Percentiles rank a stretch among this genome's conserved stretches.
Conservation (phyloP, 2,113 vertebrate species). For the Hyaena hyaena region DNA sequence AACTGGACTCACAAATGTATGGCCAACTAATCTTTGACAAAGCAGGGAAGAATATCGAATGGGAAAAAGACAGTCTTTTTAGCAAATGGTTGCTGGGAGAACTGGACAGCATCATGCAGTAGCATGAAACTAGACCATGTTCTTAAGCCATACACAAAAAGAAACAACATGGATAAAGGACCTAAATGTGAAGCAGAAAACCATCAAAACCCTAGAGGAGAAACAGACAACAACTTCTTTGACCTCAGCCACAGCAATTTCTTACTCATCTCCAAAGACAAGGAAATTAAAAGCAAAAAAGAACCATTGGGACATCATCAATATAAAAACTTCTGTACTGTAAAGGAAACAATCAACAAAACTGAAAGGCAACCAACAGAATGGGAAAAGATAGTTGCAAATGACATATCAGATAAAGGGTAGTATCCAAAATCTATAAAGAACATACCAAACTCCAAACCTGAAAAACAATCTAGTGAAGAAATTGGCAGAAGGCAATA, state of each 20-base stretch:
- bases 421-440: not conserved
- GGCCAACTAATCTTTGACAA: not conserved
- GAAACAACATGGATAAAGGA: not conserved
- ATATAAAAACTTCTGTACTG: not conserved
- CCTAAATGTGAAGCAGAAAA: not conserved
- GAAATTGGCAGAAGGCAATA: not conserved
- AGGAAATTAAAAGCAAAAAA: not conserved
- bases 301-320: not conserved
- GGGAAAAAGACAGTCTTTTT: not conserved
- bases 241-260: not conserved
- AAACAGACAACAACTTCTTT: not conserved
- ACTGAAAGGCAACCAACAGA: not conserved
- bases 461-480: not conserved
- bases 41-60: not conserved
- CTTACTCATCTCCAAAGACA: not conserved
- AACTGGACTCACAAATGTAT: not conserved
- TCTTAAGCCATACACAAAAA: not conserved
- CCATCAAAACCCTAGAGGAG: not conserved
- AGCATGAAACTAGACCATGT: not conserved
- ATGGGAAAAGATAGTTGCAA: not conserved
- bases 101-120: not conserved
- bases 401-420: not conserved
- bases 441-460: not conserved
- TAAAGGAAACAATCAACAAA: not conserved
- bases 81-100: not conserved